Percentiles rank a stretch among this genome's conserved stretches.
These are phyloP conservation scores for Ptychoptera albimana DNA, from an alignment of 2,888 invertebrate genomes.

Conservation along the genomic window DNA sequence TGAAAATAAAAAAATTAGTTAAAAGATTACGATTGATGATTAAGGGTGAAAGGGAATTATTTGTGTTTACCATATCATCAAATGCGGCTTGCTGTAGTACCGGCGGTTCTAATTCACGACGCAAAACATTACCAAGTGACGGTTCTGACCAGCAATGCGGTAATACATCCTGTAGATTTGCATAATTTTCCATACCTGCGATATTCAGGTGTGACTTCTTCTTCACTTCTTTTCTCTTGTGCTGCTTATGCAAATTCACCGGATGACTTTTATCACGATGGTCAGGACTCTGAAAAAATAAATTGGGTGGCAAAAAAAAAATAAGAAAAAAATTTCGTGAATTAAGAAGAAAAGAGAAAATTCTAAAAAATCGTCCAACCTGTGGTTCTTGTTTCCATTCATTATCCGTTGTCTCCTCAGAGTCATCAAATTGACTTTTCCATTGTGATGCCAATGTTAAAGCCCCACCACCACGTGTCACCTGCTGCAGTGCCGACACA, in stretches of 20 bases:
- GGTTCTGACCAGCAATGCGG: slow-evolving; percentile 66
- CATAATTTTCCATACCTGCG: slow-evolving; percentile 64
- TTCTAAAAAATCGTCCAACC: too few species aligned
- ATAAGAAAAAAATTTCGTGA: neutral
- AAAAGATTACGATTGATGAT: too few species aligned
- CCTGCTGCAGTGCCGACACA: slow-evolving; percentile 75
- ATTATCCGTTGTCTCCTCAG: slow-evolving; percentile 86
- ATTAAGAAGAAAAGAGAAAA: too few species aligned
- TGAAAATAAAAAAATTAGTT: slow-evolving; percentile 2
- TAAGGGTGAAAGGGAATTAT: too few species aligned
- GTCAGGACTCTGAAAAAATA: slow-evolving; percentile 32
- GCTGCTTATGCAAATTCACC: too few species aligned
- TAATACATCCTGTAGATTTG: slow-evolving; percentile 46
- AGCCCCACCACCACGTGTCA: slow-evolving; percentile 76
- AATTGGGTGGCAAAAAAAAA: slow-evolving; percentile 22
- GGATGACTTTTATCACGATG: slow-evolving; percentile 24
- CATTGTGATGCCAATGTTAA: slow-evolving; percentile 84
- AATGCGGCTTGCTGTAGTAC: slow-evolving; percentile 74
- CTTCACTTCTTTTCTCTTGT: slow-evolving; percentile 14
- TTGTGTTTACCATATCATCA: slow-evolving; percentile 43
- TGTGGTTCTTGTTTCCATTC: slow-evolving; percentile 78
- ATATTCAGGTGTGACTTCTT: slow-evolving; percentile 47
- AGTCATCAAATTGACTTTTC: slow-evolving; percentile 93
- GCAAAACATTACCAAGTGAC: slow-evolving; percentile 39
- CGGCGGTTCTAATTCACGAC: slow-evolving; percentile 57